Evolutionary conservation across 2,113 vertebrate species (phyloP), one percentile per base, ranked within the genome.

Genomic region (Macrotus californicus): DNA sequence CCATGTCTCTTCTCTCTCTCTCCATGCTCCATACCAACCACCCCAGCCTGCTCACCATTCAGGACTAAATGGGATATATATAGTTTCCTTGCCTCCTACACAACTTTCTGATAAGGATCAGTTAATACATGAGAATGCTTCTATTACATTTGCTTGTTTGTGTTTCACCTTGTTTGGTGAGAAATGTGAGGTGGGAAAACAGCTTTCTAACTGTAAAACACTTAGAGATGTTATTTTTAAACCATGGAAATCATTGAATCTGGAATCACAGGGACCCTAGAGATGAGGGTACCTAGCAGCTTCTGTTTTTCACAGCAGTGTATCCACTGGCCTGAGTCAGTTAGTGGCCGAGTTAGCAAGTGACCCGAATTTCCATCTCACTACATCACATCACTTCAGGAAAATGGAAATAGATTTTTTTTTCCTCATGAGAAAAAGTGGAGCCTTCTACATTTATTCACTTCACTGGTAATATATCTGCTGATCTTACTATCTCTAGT

Each of bases 61-160:
- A 50, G 79, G 7, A 75, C 12, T 46, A 43, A 72, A 24, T 56
- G n/a, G 19, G 52, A 48, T 82, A 70, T 64, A 85, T 90, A 70
- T 56, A 85, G 87, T 50, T 81, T 87, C 54, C 54, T 76, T 75
- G 54, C 22, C 43, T 52, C 50, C 21, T 24, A 61, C 69, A 31
- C 48, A 92, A 50, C 2, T 89, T 48, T 76, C 80, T 94, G 61
- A 90, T 76, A 90, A 93, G 18, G 69, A 80, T 54, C 75, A 52
- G 48, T 91, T 91, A 66, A 70, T 54, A 70, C 46, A 13, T 21
- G 15, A 75, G 34, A 95, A 54, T 81, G 19, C n/a, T 96, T 81
- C 86, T 66, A 82, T 69, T 95, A 15, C 61, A 54, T 88, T 82
- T 86, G n/a, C 89, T 94, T 94, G 82, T 82, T 96, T 95, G 70